Evolutionary conservation across 2,113 vertebrate genomes (phyloP).

Genomic region (Zosterops lateralis): DNA sequence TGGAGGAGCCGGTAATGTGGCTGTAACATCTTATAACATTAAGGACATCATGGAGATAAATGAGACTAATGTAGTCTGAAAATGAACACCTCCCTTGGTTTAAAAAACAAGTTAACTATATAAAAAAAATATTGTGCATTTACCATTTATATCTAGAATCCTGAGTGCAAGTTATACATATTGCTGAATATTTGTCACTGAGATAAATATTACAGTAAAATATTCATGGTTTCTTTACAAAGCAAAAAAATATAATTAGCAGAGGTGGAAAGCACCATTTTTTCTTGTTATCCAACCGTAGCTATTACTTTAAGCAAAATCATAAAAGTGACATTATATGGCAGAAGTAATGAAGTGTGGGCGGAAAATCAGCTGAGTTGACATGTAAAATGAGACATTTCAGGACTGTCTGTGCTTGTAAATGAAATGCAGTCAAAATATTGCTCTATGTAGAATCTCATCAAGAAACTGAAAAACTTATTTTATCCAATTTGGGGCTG

Average conservation of each 20-base stretch:
- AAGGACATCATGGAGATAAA: slow-evolving; percentile 75
- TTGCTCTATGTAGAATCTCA: neutral
- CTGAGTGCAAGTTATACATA: neutral
- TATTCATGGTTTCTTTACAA: neutral
- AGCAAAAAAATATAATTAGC: slow-evolving; percentile 32
- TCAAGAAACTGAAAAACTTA: neutral
- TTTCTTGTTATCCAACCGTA: neutral
- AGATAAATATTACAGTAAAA: neutral
- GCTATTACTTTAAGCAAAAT: slow-evolving; percentile 33
- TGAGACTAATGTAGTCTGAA: slow-evolving; percentile 71
- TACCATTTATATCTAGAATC: neutral
- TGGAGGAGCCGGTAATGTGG: slow-evolving; percentile 66
- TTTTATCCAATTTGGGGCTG: neutral
- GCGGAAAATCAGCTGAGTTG: slow-evolving; percentile 25
- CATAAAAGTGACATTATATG: slow-evolving; percentile 44
- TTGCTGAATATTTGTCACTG: neutral
- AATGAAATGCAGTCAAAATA: slow-evolving; percentile 59
- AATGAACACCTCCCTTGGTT: slow-evolving; percentile 58
- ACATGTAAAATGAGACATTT: slow-evolving; percentile 50
- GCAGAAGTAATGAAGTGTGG: slow-evolving; percentile 53
- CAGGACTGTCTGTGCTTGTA: slow-evolving; percentile 1
- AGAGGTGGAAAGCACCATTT: neutral
- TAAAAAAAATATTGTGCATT: slow-evolving; percentile 57
- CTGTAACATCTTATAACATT: slow-evolving; percentile 69
- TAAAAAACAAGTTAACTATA: slow-evolving; percentile 65